Base-by-base conservation (phyloP, 2,797 vertebrate species). In the Xyrichtys novacula region DNA sequence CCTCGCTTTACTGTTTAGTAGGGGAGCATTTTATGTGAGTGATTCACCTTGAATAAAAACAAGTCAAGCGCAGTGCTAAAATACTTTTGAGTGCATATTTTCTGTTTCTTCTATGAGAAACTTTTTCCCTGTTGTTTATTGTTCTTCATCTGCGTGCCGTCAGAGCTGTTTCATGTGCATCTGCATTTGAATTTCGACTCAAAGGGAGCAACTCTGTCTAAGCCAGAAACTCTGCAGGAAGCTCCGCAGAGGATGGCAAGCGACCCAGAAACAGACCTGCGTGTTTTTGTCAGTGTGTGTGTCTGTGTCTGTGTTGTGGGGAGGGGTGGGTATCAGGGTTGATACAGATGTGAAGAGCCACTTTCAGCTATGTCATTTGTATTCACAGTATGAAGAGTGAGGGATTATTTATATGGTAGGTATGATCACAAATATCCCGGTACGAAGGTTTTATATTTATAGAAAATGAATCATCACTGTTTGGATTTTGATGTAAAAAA, bases 181-280 rank as follows among this genome's bases (percentile, higher is more conserved):
- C 79, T 71, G 84, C 81, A 76, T 87, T 79, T 83, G 77, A 83
- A 76, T 83, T 73, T 74, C 54, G 19, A 56, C 81, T 86, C 80
- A 80, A 85, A 85, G 57, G 32, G 40, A 77, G 71, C 68, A 84
- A 76, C 79, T 85, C 72, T 65, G 78, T 66, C 65, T 90, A 86
- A 90, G 89, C 84, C 81, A 71, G 59, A 84, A 80, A 71, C 78
- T 75, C 78, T 55, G 83, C 76, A 83, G 87, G 83, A 86, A 79
- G 76, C 82, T 84, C 64, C 32, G 49, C 80, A 68, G 58, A 75
- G 76, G 72, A 72, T 80, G 70, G 60, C 72, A 63, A 57, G 52
- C 65, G 82, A 88, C 87, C 84, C 76, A 90, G 83, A 88, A 89
- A 90, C 71, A 79, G 65, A 78, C 69, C 60, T 40, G 22, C 26